Conservation (phyloP, 1,140 invertebrate genomes). For the Gryllus bimaculatus region DNA sequence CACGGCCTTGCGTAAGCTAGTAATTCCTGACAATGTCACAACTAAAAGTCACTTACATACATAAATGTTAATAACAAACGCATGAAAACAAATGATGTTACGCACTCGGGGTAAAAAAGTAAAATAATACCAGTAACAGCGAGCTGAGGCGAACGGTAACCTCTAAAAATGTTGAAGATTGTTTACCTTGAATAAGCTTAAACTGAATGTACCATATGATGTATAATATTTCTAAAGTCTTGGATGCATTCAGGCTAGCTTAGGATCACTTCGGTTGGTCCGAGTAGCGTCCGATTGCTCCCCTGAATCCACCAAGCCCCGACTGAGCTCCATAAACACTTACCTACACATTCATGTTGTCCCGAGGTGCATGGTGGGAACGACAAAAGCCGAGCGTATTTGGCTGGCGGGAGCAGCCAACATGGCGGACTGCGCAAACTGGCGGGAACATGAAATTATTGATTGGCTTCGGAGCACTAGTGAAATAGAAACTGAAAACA, state of each 20-base stretch:
- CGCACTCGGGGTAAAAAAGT: not conserved
- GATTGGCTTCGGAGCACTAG: not conserved
- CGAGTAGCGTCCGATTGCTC: constrained; percentile 22
- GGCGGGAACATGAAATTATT: constrained; percentile 2
- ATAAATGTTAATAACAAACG: not conserved
- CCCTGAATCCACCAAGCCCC: constrained; percentile 24
- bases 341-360: constrained; percentile 28
- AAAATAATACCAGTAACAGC: not conserved
- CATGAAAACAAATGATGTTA: not conserved
- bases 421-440: constrained; percentile 8
- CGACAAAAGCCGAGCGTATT: constrained; percentile 19
- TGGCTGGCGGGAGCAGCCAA: constrained; percentile 7
- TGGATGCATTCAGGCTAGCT: constrained; percentile 7
- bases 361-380: constrained; percentile 27
- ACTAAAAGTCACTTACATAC: not conserved
- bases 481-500: not conserved
- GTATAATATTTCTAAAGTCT: constrained; percentile 14
- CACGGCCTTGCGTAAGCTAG: not conserved
- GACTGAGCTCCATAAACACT: constrained; percentile 27
- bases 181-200: constrained; percentile 23
- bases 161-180: constrained; percentile 6
- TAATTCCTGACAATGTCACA: too few relatives aligned
- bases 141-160: not conserved
- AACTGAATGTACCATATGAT: constrained; percentile 22
- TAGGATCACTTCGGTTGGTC: constrained; percentile 16